Conservation (phyloP, 1,140 invertebrate species). For the Heliconius eleuchia region DNA sequence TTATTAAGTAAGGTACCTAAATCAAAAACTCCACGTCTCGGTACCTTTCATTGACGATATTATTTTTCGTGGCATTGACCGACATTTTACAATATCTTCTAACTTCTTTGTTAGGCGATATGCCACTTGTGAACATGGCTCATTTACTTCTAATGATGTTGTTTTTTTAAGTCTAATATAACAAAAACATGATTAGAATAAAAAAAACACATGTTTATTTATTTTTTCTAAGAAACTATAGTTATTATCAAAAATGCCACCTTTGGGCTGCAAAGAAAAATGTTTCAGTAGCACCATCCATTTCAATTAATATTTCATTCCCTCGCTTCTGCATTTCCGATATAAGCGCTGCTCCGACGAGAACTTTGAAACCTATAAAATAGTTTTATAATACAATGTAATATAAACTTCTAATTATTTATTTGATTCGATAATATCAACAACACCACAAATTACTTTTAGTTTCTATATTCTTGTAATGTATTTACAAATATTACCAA, state of each 20-base stretch:
- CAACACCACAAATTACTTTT: too few species aligned
- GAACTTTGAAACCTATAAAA: slow-evolving; percentile 55
- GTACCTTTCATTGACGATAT: slow-evolving; percentile 62
- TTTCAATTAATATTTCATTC: slow-evolving; percentile 62
- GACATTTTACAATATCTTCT: slow-evolving; percentile 56
- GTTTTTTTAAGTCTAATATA: slow-evolving; percentile 55
- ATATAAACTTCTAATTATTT: background rate
- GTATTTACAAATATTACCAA: background rate
- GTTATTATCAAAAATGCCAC: slow-evolving; percentile 25
- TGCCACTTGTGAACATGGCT: slow-evolving; percentile 48
- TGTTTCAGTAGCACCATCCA: slow-evolving; percentile 54
- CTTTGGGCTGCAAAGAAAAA: slow-evolving; percentile 70
- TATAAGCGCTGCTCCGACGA: slow-evolving; percentile 57
- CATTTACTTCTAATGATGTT: slow-evolving; percentile 40
- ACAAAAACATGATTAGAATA: background rate
- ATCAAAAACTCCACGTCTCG: background rate
- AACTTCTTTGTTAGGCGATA: slow-evolving; percentile 53
- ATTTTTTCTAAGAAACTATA: background rate
- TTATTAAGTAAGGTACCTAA: background rate
- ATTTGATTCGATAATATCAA: too few species aligned
- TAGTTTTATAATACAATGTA: background rate
- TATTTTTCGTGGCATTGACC: slow-evolving; percentile 60
- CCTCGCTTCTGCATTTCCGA: slow-evolving; percentile 69
- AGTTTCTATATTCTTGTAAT: background rate
- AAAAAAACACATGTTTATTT: background rate